phyloP scores from a whole-genome alignment of 2,113 vertebrate species.

The Argyrosomus japonicus region DNA sequence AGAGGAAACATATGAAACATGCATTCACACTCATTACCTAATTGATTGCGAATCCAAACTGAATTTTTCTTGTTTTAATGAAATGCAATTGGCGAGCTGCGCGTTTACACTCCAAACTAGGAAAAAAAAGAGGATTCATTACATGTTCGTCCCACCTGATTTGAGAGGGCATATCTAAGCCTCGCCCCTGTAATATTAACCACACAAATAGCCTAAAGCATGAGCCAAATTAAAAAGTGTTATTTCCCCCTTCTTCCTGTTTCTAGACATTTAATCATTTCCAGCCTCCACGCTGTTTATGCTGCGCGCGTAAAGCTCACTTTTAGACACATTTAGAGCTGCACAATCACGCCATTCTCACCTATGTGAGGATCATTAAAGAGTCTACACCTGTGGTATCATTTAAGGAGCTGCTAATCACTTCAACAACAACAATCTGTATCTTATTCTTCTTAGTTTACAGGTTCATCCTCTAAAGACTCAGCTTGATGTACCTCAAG shows the following conservation, averaged over 20 bases:
- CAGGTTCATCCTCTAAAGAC: slow-evolving; percentile 30
- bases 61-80: slow-evolving; percentile 63
- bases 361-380: slow-evolving; percentile 1
- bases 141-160: slow-evolving; percentile 75
- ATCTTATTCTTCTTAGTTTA: neutral
- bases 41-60: slow-evolving; percentile 74
- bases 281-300: slow-evolving; percentile 40
- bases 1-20: slow-evolving; percentile 71
- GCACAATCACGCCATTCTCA: neutral
- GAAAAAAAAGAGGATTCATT: slow-evolving; percentile 65
- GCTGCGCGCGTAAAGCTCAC: neutral
- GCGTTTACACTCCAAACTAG: slow-evolving; percentile 56
- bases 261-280: slow-evolving; percentile 78
- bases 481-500: slow-evolving; percentile 45
- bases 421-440: neutral
- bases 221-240: slow-evolving; percentile 77
- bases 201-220: slow-evolving; percentile 81
- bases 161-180: slow-evolving; percentile 71
- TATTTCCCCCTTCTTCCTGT: slow-evolving; percentile 74
- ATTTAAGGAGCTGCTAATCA: neutral
- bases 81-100: slow-evolving; percentile 75
- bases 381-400: neutral
- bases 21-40: slow-evolving; percentile 69
- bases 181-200: slow-evolving; percentile 75
- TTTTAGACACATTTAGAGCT: slow-evolving; percentile 8